Evolutionary conservation across 2,888 invertebrate genomes (phyloP).

Genomic region (Xanthorhoe designata): DNA sequence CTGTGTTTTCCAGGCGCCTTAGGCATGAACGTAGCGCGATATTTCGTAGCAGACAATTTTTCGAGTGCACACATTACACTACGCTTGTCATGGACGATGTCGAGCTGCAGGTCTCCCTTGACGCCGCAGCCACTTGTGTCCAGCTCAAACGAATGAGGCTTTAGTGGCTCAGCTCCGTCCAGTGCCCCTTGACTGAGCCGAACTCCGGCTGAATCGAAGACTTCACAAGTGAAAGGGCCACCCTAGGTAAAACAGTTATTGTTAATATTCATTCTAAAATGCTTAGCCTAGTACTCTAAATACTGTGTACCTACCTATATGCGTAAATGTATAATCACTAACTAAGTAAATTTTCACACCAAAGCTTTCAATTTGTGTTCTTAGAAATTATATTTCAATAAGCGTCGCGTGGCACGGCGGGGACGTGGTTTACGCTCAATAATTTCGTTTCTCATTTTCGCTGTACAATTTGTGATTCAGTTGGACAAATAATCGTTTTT

Average conservation of each 20-base stretch:
- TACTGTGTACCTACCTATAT: no score
- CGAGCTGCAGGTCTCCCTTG: conserved; percentile 94
- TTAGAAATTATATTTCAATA: conserved; percentile 41
- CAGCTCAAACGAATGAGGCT: conserved; percentile 93
- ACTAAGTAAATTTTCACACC: conserved; percentile 30
- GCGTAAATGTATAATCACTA: neutral
- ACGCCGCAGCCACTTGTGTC: conserved; percentile 88
- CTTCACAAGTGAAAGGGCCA: conserved; percentile 98
- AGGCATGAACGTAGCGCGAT: conserved; percentile 92
- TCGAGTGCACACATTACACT: conserved; percentile 94
- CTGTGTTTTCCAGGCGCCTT: conserved; percentile 92
- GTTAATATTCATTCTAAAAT: neutral
- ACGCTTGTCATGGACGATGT: conserved; percentile 95
- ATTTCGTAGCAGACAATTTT: conserved; percentile 91
- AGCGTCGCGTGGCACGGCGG: conserved; percentile 34
- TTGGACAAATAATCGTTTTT: conserved; percentile 18
- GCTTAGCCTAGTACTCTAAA: no score
- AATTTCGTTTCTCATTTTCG: conserved; percentile 21
- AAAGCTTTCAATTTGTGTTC: conserved; percentile 30
- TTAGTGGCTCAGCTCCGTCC: conserved; percentile 93
- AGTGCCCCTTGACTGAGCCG: conserved; percentile 89
- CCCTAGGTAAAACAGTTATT: conserved; percentile 83
- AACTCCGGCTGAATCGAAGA: conserved; percentile 97
- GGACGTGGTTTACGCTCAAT: conserved; percentile 17
- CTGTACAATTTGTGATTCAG: conserved; percentile 19